Percentiles rank a stretch among this genome's conserved stretches.
Evolutionary conservation across 2,113 vertebrate species (phyloP).

Genomic region (Chinchilla lanigera): DNA sequence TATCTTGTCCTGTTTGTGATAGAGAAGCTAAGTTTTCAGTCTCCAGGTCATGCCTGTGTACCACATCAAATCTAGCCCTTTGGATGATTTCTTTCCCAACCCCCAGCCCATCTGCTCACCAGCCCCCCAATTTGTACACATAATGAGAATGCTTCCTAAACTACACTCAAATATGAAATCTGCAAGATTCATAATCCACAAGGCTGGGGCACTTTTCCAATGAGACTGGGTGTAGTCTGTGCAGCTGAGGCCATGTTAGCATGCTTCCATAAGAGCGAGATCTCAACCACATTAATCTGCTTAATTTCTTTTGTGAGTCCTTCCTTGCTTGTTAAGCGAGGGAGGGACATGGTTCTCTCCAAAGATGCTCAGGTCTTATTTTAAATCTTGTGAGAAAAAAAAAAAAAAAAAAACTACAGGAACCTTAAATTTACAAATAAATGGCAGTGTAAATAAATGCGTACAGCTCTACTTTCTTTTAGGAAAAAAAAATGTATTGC

Average conservation of each 20-base stretch:
- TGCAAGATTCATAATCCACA: constrained; percentile 53
- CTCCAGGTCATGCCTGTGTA: constrained; percentile 83
- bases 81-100: constrained; percentile 58
- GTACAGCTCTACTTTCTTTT: neutral
- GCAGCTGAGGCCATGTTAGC: neutral
- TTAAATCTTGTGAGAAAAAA: constrained; percentile 43
- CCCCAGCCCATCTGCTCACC: neutral
- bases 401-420: constrained; percentile 29
- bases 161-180: constrained; percentile 69
- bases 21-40: constrained; percentile 87
- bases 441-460: constrained; percentile 29
- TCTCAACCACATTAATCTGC: constrained; percentile 65
- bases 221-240: constrained; percentile 14
- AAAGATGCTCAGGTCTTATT: neutral
- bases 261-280: constrained; percentile 19
- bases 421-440: constrained; percentile 26
- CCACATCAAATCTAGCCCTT: constrained; percentile 84
- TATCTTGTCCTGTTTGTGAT: constrained; percentile 73
- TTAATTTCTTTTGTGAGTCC: constrained; percentile 74
- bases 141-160: constrained; percentile 64
- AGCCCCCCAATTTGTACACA: constrained; percentile 49
- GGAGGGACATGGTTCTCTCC: neutral
- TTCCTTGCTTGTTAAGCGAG: constrained; percentile 45
- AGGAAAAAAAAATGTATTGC: constrained; percentile 32
- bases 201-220: constrained; percentile 7